Base-by-base conservation (phyloP, 2,888 invertebrate species). In the Drosophila diplacantha region DNA sequence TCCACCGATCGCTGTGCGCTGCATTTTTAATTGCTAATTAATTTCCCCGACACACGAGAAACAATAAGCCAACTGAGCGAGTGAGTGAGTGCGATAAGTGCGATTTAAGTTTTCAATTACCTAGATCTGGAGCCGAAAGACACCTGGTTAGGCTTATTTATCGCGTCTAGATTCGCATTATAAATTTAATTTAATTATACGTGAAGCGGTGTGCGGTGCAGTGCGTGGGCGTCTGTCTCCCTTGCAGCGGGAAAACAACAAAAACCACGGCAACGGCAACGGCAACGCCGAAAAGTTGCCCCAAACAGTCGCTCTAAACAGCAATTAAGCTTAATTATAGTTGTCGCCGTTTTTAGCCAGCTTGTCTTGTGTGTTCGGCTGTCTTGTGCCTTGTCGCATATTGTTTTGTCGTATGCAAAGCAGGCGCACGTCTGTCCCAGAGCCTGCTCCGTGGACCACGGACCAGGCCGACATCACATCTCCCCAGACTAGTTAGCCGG, bases 271-370 rank as follows among this genome's bases (percentile, higher is more conserved):
- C 52, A 37, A 57, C 37, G 35, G 24, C 35, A 54, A 54, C 47
- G 39, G 46, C 52, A 37, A 57, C 37, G 35, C 20, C 35, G 51
- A 58, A 52, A 65, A 65, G 66, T 52, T 65, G 63, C 56, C 38
- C 57, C 43, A 46, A 44, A 44, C 44, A 46, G 61, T 71, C 74
- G 74, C 81, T 78, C 81, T 81, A 83, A 81, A 81, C 81, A 81
- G 83, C 80, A 81, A 81, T 81, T 81, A 81, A 81, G 80, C 83
- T 81, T 83, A 81, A 81, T 81, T 81, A 81, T 83, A 83, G 76
- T 83, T 81, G 81, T 79, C 76, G 81, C 77, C 79, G 83, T 76
- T 81, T 81, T 81, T 81, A 75, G 77, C 63, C 81, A 75, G 70
- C 66, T 73, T 77, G 82, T 75, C 73, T 80, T 75, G 70, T 74